Evolutionary conservation across 2,888 invertebrate species (phyloP), one percentile per base, ranked within the genome.

Genomic region (Zelleria hepariella): DNA sequence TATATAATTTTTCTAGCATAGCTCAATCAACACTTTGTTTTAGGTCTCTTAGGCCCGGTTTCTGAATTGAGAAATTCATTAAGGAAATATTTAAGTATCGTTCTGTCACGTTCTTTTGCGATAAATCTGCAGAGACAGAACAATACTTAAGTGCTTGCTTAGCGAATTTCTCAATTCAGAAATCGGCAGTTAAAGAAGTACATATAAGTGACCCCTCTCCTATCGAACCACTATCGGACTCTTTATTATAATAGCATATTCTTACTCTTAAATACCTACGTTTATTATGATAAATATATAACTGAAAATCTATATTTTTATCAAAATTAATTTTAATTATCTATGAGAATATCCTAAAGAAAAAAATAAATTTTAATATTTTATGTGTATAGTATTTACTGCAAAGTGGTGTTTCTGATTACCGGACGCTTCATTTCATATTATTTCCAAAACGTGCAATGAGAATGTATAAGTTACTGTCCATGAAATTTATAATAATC

Each of bases 281-380:
- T 49, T 57, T 57, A 48, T 23, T 26, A 53, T 24, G 15, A 15
- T 53, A 53, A 20, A 24, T 42, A 55, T 51, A 26, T 32, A 55
- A 82, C 81, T 80, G 77, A 70, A 73, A 82, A 77, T 81, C 84
- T 87, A 87, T 86, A 87, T 87, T 86, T 87, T 86, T 86, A 86
- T 84, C 82, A 78, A 81, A 82, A 80, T 83, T 86, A 78, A 82
- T 76, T 78, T 85, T 78, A 64, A 77, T 81, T 82, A 86, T 80
- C 80, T 84, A 42, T 42, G 32, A 10, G 73, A 82, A 86, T 86
- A 83, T 85, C 85, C 85, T 86, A 86, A 87, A 78, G 75, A 81
- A 81, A 79, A 80, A 84, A 74, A 81, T 80, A 80, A 80, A 79
- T 80, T 83, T 86, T 86, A 81, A 80, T 85, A 82, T 78, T 82